Evolutionary conservation across 2,888 invertebrate species (phyloP).

Genomic region (Allolobophora icterica): DNA sequence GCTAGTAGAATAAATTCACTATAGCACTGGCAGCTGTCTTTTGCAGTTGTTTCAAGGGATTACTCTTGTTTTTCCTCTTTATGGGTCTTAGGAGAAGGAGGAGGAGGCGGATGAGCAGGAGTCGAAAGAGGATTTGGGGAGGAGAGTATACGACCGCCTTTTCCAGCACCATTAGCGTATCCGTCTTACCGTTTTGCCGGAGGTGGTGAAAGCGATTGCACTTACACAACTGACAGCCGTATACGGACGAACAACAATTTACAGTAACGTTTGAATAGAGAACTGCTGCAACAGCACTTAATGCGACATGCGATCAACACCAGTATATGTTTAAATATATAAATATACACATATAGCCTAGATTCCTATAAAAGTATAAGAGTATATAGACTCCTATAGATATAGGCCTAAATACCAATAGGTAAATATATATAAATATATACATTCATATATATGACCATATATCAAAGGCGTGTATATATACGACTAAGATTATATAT

Average conservation of each 20-base stretch:
- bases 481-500: no score
- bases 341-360: neutral
- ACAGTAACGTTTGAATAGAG: neutral
- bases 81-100: neutral
- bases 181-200: neutral
- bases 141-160: neutral
- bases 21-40: neutral
- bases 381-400: no score
- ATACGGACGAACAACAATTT: neutral
- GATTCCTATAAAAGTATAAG: neutral
- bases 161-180: neutral
- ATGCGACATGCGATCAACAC: neutral
- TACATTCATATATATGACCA: no score
- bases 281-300: neutral
- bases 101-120: neutral
- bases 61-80: neutral
- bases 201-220: neutral
- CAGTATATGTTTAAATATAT: neutral
- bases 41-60: neutral
- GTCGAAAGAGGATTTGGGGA: slow-evolving; percentile 2
- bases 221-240: neutral
- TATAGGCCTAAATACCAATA: neutral
- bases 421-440: no score
- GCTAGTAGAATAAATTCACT: neutral
- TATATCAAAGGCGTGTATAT: no score